Evolutionary conservation across 2,797 vertebrate species (phyloP).

Genomic region (Harpagifer antarcticus): DNA sequence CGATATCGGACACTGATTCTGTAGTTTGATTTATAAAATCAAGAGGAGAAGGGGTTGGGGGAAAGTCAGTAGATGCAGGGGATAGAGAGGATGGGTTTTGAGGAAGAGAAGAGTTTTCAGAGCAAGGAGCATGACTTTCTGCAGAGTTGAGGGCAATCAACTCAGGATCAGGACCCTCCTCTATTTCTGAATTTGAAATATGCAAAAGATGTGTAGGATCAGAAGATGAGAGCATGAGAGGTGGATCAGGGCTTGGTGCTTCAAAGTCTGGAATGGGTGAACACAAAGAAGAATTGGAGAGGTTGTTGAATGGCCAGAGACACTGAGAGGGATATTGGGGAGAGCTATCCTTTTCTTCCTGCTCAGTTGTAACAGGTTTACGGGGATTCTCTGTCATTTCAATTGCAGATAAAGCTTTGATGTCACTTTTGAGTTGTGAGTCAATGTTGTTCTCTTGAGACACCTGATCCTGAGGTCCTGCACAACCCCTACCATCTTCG

Average conservation of each 20-base stretch:
- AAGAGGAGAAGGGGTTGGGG: slow-evolving; percentile 2
- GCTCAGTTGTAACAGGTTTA: slow-evolving; percentile 14
- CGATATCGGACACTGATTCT: neutral
- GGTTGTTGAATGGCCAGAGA: neutral
- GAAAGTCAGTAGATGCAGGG: slow-evolving; percentile 13
- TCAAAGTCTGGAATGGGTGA: neutral
- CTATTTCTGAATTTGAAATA: slow-evolving; percentile 28
- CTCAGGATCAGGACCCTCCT: slow-evolving; percentile 24
- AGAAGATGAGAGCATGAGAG: neutral
- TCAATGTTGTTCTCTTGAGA: slow-evolving; percentile 22
- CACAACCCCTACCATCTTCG: slow-evolving; percentile 28
- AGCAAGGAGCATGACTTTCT: slow-evolving; percentile 13
- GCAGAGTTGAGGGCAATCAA: neutral
- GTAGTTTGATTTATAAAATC: slow-evolving; percentile 13
- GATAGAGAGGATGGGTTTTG: slow-evolving; percentile 11
- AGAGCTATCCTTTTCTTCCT: slow-evolving; percentile 13
- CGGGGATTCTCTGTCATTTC: slow-evolving; percentile 22
- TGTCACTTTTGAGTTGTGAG: slow-evolving; percentile 21
- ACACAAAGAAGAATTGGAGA: neutral
- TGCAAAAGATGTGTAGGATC: neutral
- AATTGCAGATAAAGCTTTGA: slow-evolving; percentile 9
- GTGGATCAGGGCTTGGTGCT: neutral
- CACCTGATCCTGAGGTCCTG: slow-evolving; percentile 17
- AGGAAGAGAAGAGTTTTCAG: slow-evolving; percentile 23
- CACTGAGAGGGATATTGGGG: slow-evolving; percentile 10